Base-by-base conservation (phyloP, 2,888 invertebrate genomes). In the Agrilus mali region DNA sequence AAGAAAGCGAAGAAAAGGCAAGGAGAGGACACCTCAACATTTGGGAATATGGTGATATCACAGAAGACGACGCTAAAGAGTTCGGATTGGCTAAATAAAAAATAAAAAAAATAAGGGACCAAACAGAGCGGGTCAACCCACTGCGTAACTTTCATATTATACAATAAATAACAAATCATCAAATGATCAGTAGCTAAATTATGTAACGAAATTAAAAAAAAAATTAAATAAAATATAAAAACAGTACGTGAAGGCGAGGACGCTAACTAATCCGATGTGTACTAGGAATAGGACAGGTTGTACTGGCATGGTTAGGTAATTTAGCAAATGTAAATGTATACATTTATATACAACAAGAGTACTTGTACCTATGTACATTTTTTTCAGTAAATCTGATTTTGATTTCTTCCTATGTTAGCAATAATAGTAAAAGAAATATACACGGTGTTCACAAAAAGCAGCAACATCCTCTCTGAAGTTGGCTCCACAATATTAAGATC, bases 31-130 rank as follows among this genome's bases (percentile, higher is more conserved):
- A 92, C 65, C 74, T 81, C 57, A 88, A 86, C 67, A 83, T 98
- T 58, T 98, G 97, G 97, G 84, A 87, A 61, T 97, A 97, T 64
- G 98, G 98, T n/a, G 98, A 99, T 68, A 92, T 97, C 69, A 88
- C 87, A 47, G 92, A 88, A 50, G 93, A 92, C 59, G 93, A 94
- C 65, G 88, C 87, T 38, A 74, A 74, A 56, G 81, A 81, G 60
- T 82, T 82, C 64, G 81, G 81, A 37, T 33, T 48, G 35, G 22
- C 45, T 10, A 44, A 44, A 38, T 48, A 46, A 27, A n/a, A 44
- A 44, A 38, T 48, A 46, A 27, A 5, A 27, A 27, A 27, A 41
- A 39, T 17, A 7, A 16, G 16, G 42, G 41, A 38, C 40, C 46
- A 34, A 35, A 44, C 45, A 48, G 47, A 47, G 47, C 43, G 39